phyloP scores from a whole-genome alignment of 2,797 vertebrate species.

The Hyperoplus immaculatus region DNA sequence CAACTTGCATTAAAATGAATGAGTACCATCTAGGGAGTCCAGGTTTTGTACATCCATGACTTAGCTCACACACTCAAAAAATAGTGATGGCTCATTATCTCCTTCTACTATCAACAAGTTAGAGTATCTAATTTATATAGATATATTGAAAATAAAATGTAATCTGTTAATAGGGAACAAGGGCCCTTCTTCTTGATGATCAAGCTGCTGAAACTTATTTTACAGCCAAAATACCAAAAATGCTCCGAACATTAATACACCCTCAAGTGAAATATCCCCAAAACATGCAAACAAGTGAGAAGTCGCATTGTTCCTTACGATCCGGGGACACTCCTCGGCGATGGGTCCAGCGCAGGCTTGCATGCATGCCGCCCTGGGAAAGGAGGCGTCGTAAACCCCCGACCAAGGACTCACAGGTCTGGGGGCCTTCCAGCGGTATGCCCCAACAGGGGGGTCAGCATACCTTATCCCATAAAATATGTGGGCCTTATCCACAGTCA shows the following conservation, averaged over 20 bases:
- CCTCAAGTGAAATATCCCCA: neutral
- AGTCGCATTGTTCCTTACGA: slow-evolving; percentile 62
- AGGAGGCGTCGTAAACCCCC: slow-evolving; percentile 80
- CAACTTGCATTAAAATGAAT: neutral
- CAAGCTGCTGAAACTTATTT: neutral
- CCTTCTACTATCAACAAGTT: neutral
- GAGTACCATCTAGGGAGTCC: neutral
- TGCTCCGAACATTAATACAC: neutral
- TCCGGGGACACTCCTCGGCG: slow-evolving; percentile 72
- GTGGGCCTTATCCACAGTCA: slow-evolving; percentile 77
- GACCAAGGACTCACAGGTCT: slow-evolving; percentile 74
- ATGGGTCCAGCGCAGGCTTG: slow-evolving; percentile 78
- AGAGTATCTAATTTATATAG: neutral
- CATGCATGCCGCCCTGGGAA: slow-evolving; percentile 81
- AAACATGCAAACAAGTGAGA: neutral
- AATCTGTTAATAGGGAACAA: neutral
- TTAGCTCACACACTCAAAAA: neutral
- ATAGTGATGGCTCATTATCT: neutral
- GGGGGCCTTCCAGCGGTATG: slow-evolving; percentile 84
- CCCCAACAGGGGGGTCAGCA: slow-evolving; percentile 82
- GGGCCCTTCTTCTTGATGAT: neutral
- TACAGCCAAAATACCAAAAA: neutral
- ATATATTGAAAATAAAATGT: neutral
- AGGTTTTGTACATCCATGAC: neutral
- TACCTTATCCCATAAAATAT: slow-evolving; percentile 86